These are phyloP conservation scores for Synanceia verrucosa DNA, from an alignment of 2,797 vertebrate species.

Conservation along the genomic window DNA sequence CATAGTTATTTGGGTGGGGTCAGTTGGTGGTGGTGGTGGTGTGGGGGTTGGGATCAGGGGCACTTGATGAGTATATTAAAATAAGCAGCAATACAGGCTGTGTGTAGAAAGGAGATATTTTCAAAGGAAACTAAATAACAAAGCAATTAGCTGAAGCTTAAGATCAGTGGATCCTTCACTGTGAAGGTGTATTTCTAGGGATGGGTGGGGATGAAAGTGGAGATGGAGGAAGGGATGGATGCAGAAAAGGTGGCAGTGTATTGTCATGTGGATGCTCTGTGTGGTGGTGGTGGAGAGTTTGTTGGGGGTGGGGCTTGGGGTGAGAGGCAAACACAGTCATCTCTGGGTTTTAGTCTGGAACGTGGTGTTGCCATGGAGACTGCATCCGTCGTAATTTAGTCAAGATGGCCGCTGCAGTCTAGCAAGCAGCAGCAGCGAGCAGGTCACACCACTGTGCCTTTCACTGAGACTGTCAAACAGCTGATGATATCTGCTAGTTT, in stretches of 20 bases:
- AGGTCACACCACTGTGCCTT: conserved; percentile 35
- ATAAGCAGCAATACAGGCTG: background rate
- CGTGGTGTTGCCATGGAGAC: conserved; percentile 82
- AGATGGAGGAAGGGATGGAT: conserved; percentile 15
- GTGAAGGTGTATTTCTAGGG: background rate
- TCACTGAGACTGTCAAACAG: background rate
- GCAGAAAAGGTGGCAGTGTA: background rate
- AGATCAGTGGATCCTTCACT: background rate
- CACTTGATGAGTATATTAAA: background rate
- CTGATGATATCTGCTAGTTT: background rate
- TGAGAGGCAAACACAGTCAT: conserved; percentile 68
- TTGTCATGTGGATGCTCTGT: conserved; percentile 17
- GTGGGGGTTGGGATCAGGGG: background rate
- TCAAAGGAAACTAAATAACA: background rate
- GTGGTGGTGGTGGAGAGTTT: conserved; percentile 34
- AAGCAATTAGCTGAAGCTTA: background rate
- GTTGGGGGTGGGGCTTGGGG: conserved; percentile 52
- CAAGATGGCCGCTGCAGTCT: conserved; percentile 78
- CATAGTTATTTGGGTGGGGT: conserved; percentile 28
- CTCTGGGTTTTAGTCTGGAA: conserved; percentile 74
- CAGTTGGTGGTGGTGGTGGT: background rate
- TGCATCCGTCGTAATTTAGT: conserved; percentile 73
- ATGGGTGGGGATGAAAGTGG: conserved; percentile 4
- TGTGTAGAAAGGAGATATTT: background rate
- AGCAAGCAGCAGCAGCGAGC: conserved; percentile 52